Conservation (phyloP, 2,113 vertebrate genomes). For the Tursiops truncatus region DNA sequence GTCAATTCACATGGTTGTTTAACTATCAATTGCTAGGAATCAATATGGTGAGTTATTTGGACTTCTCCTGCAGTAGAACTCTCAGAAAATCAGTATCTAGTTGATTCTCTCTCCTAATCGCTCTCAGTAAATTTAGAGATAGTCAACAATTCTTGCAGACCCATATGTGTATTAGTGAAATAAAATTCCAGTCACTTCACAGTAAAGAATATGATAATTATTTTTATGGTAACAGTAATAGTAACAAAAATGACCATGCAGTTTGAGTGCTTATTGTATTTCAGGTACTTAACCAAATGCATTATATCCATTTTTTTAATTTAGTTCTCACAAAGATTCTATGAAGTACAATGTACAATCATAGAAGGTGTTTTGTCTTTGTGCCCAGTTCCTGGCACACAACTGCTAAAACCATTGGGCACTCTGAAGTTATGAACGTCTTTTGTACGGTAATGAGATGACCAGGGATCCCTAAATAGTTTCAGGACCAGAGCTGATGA, state of each 20-base stretch:
- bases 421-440: background rate
- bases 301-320: background rate
- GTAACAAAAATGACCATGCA: background rate
- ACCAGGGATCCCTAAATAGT: background rate
- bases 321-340: background rate
- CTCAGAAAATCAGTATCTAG: background rate
- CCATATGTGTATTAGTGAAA: background rate
- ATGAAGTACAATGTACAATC: background rate
- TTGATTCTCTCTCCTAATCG: background rate
- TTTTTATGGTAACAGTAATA: background rate
- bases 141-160: background rate
- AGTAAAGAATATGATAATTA: background rate
- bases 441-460: background rate
- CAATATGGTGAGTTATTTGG: background rate
- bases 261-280: background rate
- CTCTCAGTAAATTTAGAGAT: slow-evolving; percentile 16
- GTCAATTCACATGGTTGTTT: background rate
- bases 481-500: background rate
- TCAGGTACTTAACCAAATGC: background rate
- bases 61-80: background rate
- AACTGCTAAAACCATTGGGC: background rate
- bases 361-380: background rate
- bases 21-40: background rate
- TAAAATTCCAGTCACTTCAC: background rate
- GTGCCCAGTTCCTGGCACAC: background rate